phyloP scores from a whole-genome alignment of 2,797 vertebrate species.

The Rousettus madagascariensis region DNA sequence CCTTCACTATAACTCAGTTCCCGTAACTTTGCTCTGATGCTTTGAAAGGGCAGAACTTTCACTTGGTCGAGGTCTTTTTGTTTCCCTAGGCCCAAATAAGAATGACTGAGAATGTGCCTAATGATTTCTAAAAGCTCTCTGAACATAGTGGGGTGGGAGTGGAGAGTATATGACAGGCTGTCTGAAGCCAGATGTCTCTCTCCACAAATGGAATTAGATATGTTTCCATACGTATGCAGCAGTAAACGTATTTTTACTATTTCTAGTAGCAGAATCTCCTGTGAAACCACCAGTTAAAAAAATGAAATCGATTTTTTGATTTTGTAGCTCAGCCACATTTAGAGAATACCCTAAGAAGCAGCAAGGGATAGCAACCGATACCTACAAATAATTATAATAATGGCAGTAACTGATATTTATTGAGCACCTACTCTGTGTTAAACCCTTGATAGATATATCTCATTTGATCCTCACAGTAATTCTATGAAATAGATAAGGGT shows the following conservation, averaged over 20 bases:
- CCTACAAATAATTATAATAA: background rate
- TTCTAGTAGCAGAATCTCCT: background rate
- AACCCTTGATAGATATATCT: slow-evolving; percentile 4
- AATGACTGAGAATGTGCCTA: background rate
- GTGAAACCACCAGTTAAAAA: background rate
- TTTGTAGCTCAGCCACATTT: slow-evolving; percentile 25
- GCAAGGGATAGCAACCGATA: background rate
- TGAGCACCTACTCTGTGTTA: background rate
- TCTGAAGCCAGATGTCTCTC: background rate
- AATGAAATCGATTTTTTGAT: background rate
- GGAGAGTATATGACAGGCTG: background rate
- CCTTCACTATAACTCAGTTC: background rate
- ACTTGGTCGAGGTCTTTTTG: background rate
- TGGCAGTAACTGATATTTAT: background rate
- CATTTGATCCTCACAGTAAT: background rate
- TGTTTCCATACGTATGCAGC: background rate
- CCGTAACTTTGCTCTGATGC: slow-evolving; percentile 20
- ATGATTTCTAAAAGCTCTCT: slow-evolving; percentile 12
- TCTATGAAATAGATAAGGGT: background rate
- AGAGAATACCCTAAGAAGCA: background rate
- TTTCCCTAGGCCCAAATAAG: background rate
- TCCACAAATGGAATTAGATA: background rate
- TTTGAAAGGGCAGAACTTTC: slow-evolving; percentile 15
- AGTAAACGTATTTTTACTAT: background rate
- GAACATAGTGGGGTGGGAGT: background rate